Conservation (phyloP, 35 echinoderm and acorn worm genomes). For the Patiria miniata region DNA sequence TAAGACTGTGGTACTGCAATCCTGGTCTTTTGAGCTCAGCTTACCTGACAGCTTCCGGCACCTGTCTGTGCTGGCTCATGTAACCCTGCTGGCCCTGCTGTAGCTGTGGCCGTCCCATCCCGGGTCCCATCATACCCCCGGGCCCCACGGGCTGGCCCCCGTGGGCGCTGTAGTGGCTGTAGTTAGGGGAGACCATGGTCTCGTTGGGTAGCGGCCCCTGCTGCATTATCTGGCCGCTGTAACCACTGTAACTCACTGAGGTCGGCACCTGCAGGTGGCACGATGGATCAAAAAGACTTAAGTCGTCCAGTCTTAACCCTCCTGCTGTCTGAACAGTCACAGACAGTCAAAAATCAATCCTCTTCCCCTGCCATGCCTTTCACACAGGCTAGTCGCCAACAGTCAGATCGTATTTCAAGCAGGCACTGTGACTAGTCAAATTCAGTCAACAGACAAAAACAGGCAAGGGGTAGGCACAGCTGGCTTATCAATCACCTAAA, state of each 20-base stretch:
- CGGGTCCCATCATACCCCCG: conserved; percentile 15
- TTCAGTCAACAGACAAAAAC: too few species aligned
- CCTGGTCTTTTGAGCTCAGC: neutral
- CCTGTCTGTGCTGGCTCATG: conserved; percentile 29
- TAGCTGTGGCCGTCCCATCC: conserved; percentile 25
- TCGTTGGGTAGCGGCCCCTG: conserved; percentile 25
- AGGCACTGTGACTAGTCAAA: too few species aligned
- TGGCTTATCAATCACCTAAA: too few species aligned
- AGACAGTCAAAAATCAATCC: too few species aligned
- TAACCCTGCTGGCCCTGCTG: conserved; percentile 32
- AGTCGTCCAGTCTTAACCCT: neutral
- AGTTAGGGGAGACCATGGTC: conserved; percentile 47
- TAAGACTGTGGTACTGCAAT: too few species aligned
- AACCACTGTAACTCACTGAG: conserved; percentile 15
- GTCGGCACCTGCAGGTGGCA: neutral
- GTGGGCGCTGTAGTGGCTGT: conserved; percentile 43
- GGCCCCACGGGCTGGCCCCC: neutral
- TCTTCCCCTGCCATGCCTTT: too few species aligned
- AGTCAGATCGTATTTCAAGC: too few species aligned
- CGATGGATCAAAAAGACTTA: neutral
- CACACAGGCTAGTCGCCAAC: too few species aligned
- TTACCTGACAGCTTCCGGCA: conserved; percentile 38
- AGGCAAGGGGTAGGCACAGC: too few species aligned
- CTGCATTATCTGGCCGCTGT: conserved; percentile 43
- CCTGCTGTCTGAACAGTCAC: too few species aligned